These are phyloP conservation scores for Ophion costatus DNA, from an alignment of 2,888 invertebrate species.

Conservation along the genomic window DNA sequence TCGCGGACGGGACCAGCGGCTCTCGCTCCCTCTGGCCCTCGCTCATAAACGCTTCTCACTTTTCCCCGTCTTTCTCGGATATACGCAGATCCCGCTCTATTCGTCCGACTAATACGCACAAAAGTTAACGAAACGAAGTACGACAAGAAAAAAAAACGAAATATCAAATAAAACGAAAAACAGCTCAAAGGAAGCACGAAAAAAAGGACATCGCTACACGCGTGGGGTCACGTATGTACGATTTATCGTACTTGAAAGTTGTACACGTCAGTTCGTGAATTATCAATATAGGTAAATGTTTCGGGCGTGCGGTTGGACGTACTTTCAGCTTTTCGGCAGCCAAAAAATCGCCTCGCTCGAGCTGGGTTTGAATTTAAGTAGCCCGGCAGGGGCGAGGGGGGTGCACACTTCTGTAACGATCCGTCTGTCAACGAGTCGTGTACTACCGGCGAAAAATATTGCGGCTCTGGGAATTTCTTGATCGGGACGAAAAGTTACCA, in stretches of 20 bases:
- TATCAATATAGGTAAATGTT: constrained; percentile 57
- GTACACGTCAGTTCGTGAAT: constrained; percentile 44
- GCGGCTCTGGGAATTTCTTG: too few species aligned
- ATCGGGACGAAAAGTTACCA: too few species aligned
- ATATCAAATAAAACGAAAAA: constrained; percentile 37
- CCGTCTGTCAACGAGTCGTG: not conserved
- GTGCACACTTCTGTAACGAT: not conserved
- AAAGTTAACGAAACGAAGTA: constrained; percentile 25
- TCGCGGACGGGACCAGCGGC: constrained; percentile 62
- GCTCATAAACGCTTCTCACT: constrained; percentile 69
- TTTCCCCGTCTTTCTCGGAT: constrained; percentile 68
- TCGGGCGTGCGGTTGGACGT: constrained; percentile 14
- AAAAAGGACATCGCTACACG: constrained; percentile 46
- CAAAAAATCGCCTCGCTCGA: not conserved
- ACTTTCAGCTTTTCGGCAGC: not conserved
- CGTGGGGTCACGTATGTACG: constrained; percentile 63
- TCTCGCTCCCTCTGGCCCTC: constrained; percentile 55
- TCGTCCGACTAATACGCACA: constrained; percentile 59
- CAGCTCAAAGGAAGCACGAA: constrained; percentile 43
- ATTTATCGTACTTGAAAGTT: constrained; percentile 58
- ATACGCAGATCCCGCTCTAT: constrained; percentile 4
- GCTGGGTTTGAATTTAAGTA: too few species aligned
- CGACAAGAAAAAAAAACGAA: constrained; percentile 10
- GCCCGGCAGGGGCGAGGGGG: not conserved
- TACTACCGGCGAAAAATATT: too few species aligned